phyloP scores from a whole-genome alignment of 2,113 vertebrate species.

The Narcine bancroftii region DNA sequence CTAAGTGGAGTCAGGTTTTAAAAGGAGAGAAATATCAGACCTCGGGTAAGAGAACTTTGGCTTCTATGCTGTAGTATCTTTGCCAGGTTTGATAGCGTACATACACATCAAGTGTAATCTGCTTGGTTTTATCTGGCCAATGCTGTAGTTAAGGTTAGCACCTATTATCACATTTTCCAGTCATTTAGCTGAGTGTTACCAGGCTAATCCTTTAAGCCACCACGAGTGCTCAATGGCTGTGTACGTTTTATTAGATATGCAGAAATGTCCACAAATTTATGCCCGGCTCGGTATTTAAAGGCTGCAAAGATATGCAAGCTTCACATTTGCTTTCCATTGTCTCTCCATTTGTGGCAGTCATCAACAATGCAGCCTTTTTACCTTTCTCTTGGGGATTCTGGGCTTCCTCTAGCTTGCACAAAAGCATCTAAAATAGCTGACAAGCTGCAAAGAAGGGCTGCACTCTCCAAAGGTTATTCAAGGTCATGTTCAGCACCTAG shows the following conservation, averaged over 20 bases:
- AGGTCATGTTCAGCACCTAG: slow-evolving; percentile 10
- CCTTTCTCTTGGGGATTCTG: background rate
- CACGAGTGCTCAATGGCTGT: background rate
- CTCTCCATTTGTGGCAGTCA: background rate
- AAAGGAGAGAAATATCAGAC: background rate
- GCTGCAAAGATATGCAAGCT: background rate
- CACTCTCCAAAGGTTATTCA: background rate
- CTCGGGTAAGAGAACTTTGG: background rate
- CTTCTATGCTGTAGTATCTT: background rate
- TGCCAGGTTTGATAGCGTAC: background rate
- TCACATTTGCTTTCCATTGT: background rate
- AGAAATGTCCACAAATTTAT: slow-evolving; percentile 23
- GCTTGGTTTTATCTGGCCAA: background rate
- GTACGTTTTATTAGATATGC: slow-evolving; percentile 3
- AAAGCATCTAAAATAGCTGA: background rate
- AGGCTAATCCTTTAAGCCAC: slow-evolving; percentile 30
- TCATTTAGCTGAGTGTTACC: slow-evolving; percentile 28
- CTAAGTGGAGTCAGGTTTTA: background rate
- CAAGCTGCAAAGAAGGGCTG: background rate
- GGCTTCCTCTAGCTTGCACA: background rate
- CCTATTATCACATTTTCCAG: slow-evolving; percentile 1
- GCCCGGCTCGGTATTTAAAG: background rate
- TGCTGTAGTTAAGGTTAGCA: background rate
- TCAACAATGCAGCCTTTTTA: background rate
- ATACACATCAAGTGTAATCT: background rate